These are phyloP conservation scores for Siniperca knerii DNA, from an alignment of 2,113 vertebrate species.

Conservation along the genomic window DNA sequence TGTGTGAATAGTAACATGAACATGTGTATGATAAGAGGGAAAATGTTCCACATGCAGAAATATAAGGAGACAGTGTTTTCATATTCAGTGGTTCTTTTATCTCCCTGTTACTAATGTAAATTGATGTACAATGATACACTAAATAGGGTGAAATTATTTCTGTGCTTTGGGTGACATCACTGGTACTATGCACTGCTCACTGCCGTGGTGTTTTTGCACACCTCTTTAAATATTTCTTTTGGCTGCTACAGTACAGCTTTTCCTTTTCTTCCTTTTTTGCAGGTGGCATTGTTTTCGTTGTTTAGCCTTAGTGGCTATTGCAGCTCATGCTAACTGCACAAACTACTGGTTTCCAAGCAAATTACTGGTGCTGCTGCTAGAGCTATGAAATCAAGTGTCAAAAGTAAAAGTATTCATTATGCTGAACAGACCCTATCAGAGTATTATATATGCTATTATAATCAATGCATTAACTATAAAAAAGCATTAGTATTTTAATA, in stretches of 20 bases:
- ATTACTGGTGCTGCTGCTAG: neutral
- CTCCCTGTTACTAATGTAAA: neutral
- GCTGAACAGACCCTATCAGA: neutral
- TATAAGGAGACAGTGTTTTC: too few species aligned
- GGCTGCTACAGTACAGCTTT: neutral
- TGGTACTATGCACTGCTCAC: neutral
- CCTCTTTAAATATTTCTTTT: constrained; percentile 1
- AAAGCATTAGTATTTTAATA: neutral
- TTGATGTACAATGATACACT: neutral
- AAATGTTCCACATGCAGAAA: constrained; percentile 4
- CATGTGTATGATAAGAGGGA: neutral
- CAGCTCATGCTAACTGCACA: neutral
- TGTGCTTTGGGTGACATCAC: neutral
- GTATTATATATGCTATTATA: neutral
- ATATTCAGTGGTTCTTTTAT: neutral
- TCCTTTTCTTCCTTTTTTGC: neutral
- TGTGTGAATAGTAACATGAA: neutral
- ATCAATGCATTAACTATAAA: neutral
- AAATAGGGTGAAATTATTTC: too few species aligned
- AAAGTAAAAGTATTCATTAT: neutral
- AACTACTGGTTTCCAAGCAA: neutral
- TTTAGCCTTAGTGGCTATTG: neutral
- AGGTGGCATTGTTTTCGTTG: neutral
- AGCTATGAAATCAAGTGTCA: neutral
- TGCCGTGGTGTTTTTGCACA: neutral